Conservation (phyloP, 2,888 invertebrate species). For the Drosophila meridionalis region DNA sequence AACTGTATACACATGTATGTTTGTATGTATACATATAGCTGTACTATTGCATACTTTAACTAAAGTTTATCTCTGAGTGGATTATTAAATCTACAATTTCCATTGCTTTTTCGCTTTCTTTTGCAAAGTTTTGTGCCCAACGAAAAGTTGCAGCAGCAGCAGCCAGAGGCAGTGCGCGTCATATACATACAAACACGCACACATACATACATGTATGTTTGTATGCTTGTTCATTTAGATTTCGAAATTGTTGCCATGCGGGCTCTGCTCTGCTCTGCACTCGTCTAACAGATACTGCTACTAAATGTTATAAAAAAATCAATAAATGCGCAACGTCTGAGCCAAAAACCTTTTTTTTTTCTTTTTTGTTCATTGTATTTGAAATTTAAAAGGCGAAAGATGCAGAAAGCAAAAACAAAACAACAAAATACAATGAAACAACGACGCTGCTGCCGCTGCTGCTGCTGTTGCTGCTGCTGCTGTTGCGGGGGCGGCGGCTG, state of each 20-base stretch:
- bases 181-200: not conserved
- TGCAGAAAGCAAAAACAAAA: conserved; percentile 42
- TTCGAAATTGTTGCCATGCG: conserved; percentile 45
- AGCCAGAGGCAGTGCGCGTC: conserved; percentile 6
- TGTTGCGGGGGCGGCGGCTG: conserved; percentile 17
- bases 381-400: conserved; percentile 40
- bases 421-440: not conserved
- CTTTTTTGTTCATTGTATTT: conserved; percentile 2
- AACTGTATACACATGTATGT: not conserved
- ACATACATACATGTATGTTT: conserved; percentile 26
- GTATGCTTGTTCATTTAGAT: conserved; percentile 30
- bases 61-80: not conserved
- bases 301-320: conserved; percentile 40
- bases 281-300: conserved; percentile 40
- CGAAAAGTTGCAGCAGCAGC: conserved; percentile 36
- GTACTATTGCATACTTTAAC: not conserved
- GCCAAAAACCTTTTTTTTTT: conserved; percentile 20
- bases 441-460: not conserved
- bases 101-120: conserved; percentile 25
- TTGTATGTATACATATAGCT: not conserved
- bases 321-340: conserved; percentile 43
- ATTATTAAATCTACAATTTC: conserved; percentile 22
- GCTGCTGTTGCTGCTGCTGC: not conserved
- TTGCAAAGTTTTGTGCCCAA: conserved; percentile 17
- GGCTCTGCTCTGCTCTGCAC: conserved; percentile 23